These are phyloP conservation scores for Pseudolaguvia tuberculata DNA, from an alignment of 2,113 vertebrate genomes.

Conservation along the genomic window DNA sequence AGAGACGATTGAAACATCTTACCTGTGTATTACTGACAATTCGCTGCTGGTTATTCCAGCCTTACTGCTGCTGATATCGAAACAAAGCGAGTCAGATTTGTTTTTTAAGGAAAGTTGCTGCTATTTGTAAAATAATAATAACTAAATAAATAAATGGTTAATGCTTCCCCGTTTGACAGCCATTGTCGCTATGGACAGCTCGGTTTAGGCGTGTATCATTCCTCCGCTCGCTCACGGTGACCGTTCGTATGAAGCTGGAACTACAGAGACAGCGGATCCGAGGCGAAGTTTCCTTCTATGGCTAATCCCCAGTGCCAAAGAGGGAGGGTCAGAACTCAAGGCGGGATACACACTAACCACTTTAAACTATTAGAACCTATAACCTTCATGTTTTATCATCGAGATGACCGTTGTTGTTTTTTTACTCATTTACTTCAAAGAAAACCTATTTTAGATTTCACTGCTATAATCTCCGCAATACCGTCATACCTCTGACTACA, in stretches of 20 bases:
- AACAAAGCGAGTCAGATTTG: not conserved
- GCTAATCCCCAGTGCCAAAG: conserved; percentile 18
- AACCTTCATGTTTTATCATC: not conserved
- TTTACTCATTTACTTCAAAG: not conserved
- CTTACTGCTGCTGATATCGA: not conserved
- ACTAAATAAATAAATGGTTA: not conserved
- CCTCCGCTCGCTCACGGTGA: not conserved
- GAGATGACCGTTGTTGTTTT: not conserved
- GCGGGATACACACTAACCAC: conserved; percentile 4
- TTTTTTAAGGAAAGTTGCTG: not conserved
- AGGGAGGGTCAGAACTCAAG: not conserved
- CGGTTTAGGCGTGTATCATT: not conserved
- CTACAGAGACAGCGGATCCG: conserved; percentile 4
- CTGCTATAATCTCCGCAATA: not conserved
- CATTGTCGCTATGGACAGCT: not conserved
- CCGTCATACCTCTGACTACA: not conserved
- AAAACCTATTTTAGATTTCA: not conserved
- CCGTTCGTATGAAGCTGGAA: not conserved
- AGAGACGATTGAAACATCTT: not conserved
- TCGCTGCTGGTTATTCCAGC: not conserved
- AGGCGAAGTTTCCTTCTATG: conserved; percentile 41
- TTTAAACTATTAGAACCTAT: too few relatives aligned
- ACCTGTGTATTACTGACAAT: not conserved
- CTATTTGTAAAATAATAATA: not conserved
- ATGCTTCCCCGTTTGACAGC: not conserved